Percentiles rank a stretch among this genome's conserved stretches.
phyloP scores from a whole-genome alignment of 2,888 invertebrate genomes.

The Dyspetes luteomarginatus region DNA sequence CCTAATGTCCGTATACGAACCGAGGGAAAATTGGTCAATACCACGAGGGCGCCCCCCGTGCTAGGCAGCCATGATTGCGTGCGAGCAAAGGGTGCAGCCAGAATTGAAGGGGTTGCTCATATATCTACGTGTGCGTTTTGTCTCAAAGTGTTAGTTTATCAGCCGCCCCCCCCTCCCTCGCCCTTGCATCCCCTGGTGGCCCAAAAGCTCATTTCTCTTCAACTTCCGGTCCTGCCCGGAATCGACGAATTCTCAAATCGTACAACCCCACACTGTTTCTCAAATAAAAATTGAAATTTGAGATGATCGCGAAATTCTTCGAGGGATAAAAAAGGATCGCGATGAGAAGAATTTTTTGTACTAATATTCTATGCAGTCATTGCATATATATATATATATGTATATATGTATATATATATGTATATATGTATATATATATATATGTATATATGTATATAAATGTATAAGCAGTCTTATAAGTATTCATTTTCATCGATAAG shows the following conservation, averaged over 20 bases:
- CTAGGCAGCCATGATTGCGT: conserved; percentile 82
- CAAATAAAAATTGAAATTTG: conserved; percentile 6
- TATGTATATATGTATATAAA: no score
- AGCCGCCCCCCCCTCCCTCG: conserved; percentile 25
- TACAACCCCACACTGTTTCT: conserved; percentile 21
- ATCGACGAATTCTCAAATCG: conserved; percentile 40
- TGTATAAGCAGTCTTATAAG: no score
- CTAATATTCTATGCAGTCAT: not conserved
- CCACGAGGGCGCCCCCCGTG: conserved; percentile 76
- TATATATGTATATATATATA: no score
- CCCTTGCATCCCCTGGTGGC: conserved; percentile 21
- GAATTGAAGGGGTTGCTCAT: conserved; percentile 66
- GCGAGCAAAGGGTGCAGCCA: conserved; percentile 78
- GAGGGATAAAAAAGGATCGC: not conserved
- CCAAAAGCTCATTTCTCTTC: conserved; percentile 22
- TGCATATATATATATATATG: not conserved
- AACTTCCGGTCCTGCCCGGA: conserved; percentile 4
- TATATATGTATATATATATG: no score
- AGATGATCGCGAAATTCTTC: not conserved
- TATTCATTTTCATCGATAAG: not conserved
- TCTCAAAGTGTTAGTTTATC: conserved; percentile 47
- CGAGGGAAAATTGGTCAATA: conserved; percentile 71
- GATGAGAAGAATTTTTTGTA: not conserved
- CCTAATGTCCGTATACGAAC: conserved; percentile 46
- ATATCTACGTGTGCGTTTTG: conserved; percentile 9